Base-by-base conservation (phyloP, 2,888 invertebrate genomes). In the Silvanus unidentatus region DNA sequence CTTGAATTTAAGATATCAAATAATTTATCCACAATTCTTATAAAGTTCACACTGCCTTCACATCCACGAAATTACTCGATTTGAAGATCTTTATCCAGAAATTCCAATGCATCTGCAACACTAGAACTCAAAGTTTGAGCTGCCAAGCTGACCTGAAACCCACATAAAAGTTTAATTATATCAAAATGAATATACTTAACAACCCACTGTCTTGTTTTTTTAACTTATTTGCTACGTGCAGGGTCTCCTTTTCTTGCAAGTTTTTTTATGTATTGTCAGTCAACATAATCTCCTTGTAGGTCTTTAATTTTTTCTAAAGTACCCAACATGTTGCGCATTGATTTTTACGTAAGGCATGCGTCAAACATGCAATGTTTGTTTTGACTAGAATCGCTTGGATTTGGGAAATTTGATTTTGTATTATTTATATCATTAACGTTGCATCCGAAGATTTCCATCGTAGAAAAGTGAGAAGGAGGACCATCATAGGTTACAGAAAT, bases 401-500 rank as follows among this genome's bases (percentile, higher is more conserved):
- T 41, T 3, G 10, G 5, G 32, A 45, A 45, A 14, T 3, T 42
- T 36, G 35, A 14, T 30, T 35, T 16, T 14, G 40, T 32, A 15
- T 47, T 34, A 10, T 45, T 28, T 6, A 36, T n/a, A 34, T 44
- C 32, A 9, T 39, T 9, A 34, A 49, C 40, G 6, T 43, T 29
- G 30, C 40, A 40, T 10, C 47, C 47, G 10, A 48, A 22, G 8
- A 42, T 16, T 34, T 39, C 22, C 3, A 44, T 16, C 49, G 47
- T 51, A 5, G 39, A 11, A 39, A 48, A 47, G 43, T 52, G 27
- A n/a, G 46, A 47, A 37, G 37, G 38, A n/a, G 52, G 47, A 2
- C 52, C 55, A 54, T 57, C 57, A 44, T 49, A 55, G 12, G 57
- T 57, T 8, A 55, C 27, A 14, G 45, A 48, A 16, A 44, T 42